phyloP scores from a whole-genome alignment of 1,140 invertebrate genomes.

The Neodiprion pinetum region DNA sequence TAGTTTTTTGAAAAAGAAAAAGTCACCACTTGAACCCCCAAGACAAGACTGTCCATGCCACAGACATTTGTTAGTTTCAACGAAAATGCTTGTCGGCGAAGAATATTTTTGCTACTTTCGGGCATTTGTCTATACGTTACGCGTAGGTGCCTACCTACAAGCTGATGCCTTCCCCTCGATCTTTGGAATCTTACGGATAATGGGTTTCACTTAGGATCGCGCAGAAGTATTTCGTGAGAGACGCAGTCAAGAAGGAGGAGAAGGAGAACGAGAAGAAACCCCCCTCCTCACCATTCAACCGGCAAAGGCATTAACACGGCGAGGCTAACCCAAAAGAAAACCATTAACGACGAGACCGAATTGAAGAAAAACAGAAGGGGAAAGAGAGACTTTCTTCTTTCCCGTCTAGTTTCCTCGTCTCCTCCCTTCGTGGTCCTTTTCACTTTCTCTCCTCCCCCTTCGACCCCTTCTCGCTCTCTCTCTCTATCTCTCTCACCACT shows the following conservation, averaged over 20 bases:
- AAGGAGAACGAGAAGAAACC: not conserved
- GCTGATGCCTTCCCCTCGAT: not conserved
- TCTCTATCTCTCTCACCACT: constrained; percentile 16
- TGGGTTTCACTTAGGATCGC: constrained; percentile 4
- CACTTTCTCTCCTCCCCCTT: not conserved
- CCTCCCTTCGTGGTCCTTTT: not conserved
- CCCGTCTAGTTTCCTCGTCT: constrained; percentile 14
- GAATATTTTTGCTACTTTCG: too few relatives aligned
- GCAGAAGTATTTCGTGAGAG: not conserved
- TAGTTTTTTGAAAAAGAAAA: too few relatives aligned
- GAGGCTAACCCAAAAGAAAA: constrained; percentile 48
- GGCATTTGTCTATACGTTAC: too few relatives aligned
- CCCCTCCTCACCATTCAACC: constrained; percentile 11
- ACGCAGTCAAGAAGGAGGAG: not conserved
- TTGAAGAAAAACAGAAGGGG: constrained; percentile 53
- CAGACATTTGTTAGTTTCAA: too few relatives aligned
- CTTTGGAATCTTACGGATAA: not conserved
- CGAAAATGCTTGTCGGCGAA: too few relatives aligned
- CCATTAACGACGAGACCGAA: constrained; percentile 56
- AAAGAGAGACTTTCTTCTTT: constrained; percentile 36
- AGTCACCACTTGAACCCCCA: too few relatives aligned
- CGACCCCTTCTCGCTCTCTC: not conserved
- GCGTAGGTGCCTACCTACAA: not conserved
- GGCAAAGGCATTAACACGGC: constrained; percentile 14
- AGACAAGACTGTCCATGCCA: too few relatives aligned